Base-by-base conservation (phyloP, 92 coral and sea anemone species). In the Epizoanthus ramosus region DNA sequence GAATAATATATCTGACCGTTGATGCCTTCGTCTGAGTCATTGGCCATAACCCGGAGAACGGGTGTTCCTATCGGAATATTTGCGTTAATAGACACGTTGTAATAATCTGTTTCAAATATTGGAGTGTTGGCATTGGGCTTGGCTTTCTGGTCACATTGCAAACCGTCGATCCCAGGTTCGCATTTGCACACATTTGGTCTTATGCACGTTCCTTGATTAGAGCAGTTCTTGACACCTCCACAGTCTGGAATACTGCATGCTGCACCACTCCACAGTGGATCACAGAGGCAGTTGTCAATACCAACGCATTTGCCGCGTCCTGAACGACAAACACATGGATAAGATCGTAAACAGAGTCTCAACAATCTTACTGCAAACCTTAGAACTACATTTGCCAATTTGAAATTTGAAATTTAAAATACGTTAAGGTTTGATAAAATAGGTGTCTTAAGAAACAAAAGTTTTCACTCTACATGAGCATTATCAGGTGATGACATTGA, bases 1-100 rank as follows among this genome's bases (percentile, higher is more conserved):
- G 57, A 66, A 25, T 67, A 80, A 16, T 64, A 45, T 3, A 80
- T 22, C 25, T 67, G 64, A 15, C 85, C 85, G 53, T 80, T 80
- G 21, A 31, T 57, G 5, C 69, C 69, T 33, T 65, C 35, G 47
- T 80, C 85, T 12, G 17, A 63, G 19, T 80, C 85, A 50, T 56
- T 22, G n/a, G 85, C 85, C 22, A 67, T 45, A 52, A 80, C 52
- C 52, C 6, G 52, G 10, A 63, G 8, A 12, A 63, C 68, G 10
- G 24, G 68, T 5, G 68, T 21, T 63, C 68, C 68, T 7, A 12
- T 63, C 8, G 68, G 68, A 63, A 63, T 8, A 28, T 63, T 63
- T 7, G 24, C 68, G 33, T 8, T 28, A 6, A 63, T 21, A 21
- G 68, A 21, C 25, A 63, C 68, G 13, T 3, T 63, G 68, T 63